Base-by-base conservation (phyloP, 2,888 invertebrate genomes). In the Rhagium mordax region DNA sequence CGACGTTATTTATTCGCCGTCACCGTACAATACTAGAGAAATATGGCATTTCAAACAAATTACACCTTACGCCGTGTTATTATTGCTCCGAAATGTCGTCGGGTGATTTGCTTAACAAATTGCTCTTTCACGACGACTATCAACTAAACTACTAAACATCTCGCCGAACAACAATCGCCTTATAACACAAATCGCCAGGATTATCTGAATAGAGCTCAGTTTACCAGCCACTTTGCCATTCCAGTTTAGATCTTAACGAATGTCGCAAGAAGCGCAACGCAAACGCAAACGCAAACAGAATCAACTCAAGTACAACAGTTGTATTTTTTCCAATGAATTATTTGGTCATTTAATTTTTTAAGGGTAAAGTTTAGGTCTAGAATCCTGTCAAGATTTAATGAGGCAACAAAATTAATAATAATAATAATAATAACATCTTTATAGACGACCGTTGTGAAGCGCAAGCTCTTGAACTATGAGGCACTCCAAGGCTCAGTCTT, bases 41-140 rank as follows among this genome's bases (percentile, higher is more conserved):
- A 67, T 57, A 67, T 67, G 13, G 57, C 67, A 47, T 47, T 57
- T 29, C 21, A n/a, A 55, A 33, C 55, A 67, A 57, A 67, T 67
- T 57, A 55, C 41, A 67, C 55, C 67, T 55, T n/a, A 16, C 48
- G 48, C 49, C 3, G 21, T 41, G 47, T 21, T 24, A 33, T 33
- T 53, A 65, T 51, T 53, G 65, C 20, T 41, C 33, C 16, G 18
- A 65, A 65, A 65, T 18, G 65, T 57, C 64, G 64, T 7, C 16
- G 27, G 21, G 57, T 57, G 55, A 67, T 67, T 67, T 65, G 65
- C 65, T 21, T 55, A 67, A 67, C 55, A 67, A 57, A 67, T 57
- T 57, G 67, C 67, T 21, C 47, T 41, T 57, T 57, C 47, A 33
- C 41, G 10, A 57, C 67, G 10, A 33, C 57, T 55, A 18, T 41